phyloP scores from a whole-genome alignment of 2,888 invertebrate genomes.

The Cecidostiba fungosa region DNA sequence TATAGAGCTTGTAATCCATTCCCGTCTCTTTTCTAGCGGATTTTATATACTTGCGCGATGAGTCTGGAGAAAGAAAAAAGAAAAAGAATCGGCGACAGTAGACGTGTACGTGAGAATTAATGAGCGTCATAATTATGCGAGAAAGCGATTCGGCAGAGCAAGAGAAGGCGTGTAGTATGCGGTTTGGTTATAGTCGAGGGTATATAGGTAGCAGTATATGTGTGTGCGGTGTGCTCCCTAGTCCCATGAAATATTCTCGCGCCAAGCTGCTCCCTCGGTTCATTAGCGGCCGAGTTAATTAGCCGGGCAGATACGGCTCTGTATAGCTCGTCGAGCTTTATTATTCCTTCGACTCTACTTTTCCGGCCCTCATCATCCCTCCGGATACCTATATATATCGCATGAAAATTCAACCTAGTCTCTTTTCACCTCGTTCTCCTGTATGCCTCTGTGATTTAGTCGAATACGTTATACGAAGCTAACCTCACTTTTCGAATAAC shows the following conservation, averaged over 20 bases:
- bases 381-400: background rate
- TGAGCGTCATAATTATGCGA: background rate
- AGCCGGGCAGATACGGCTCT: background rate
- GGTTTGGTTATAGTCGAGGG: background rate
- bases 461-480: background rate
- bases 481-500: background rate
- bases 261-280: constrained; percentile 28
- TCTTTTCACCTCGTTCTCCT: background rate
- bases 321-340: background rate
- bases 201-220: no score
- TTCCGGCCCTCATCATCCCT: background rate
- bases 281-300: constrained; percentile 40
- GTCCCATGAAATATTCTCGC: constrained; percentile 34
- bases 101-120: background rate
- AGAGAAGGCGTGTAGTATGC: background rate
- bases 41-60: no score
- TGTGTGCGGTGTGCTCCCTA: background rate
- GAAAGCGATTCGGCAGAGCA: background rate
- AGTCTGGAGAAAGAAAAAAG: background rate
- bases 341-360: constrained; percentile 1
- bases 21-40: background rate
- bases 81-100: background rate
- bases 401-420: background rate
- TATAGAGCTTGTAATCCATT: background rate
- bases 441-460: background rate